Percentiles rank a stretch among this genome's conserved stretches.
phyloP scores from a whole-genome alignment of 2,113 vertebrate genomes.

The Lontra canadensis region DNA sequence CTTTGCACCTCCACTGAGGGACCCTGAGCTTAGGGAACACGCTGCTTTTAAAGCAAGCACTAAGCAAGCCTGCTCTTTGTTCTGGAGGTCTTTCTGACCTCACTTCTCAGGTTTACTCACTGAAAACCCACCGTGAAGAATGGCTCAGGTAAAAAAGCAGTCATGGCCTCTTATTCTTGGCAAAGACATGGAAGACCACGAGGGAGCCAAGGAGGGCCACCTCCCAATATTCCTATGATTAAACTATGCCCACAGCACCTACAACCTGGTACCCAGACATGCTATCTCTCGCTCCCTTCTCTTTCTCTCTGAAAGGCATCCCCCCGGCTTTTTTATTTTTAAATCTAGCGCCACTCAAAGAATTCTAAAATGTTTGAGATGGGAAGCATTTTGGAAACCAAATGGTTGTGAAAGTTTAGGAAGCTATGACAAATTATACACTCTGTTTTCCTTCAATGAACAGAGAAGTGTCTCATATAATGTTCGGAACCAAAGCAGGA shows the following conservation, averaged over 20 bases:
- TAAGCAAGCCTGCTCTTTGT: background rate
- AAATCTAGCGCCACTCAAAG: background rate
- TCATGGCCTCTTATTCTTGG: background rate
- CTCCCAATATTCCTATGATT: background rate
- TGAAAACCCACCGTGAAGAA: background rate
- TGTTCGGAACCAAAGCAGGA: background rate
- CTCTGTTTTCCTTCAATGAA: background rate
- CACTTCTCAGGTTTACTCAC: background rate
- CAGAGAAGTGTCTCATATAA: background rate
- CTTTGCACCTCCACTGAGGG: background rate
- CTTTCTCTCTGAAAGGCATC: background rate
- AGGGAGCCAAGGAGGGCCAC: background rate
- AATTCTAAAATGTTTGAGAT: slow-evolving; percentile 12
- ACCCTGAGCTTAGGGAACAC: background rate
- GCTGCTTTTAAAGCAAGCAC: background rate
- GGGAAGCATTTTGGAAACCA: slow-evolving; percentile 14
- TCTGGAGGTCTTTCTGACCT: background rate
- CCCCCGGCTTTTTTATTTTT: background rate
- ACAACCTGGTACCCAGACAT: background rate
- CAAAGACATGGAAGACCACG: background rate
- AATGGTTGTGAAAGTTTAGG: background rate
- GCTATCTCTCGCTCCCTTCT: background rate
- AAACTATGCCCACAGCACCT: background rate
- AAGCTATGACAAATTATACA: background rate
- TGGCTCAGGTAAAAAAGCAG: background rate